Percentiles rank a stretch among this genome's conserved stretches.
These are phyloP conservation scores for Acridotheres tristis DNA, from an alignment of 2,797 vertebrate genomes.

Conservation along the genomic window DNA sequence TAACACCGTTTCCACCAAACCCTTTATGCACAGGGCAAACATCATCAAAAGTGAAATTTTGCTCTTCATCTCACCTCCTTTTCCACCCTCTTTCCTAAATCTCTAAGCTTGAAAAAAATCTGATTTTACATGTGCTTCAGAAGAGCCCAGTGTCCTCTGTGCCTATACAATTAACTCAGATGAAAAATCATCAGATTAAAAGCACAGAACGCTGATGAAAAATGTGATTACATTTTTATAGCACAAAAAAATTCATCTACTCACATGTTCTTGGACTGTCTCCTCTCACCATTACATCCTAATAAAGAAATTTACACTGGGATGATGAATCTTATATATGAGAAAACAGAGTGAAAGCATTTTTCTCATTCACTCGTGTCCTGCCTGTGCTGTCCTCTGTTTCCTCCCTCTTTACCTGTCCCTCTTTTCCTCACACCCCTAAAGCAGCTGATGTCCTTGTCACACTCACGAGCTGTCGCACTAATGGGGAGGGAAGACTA, in stretches of 20 bases:
- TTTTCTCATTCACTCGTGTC: not conserved
- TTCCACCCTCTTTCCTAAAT: not conserved
- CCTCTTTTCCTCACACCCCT: not conserved
- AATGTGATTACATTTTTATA: not conserved
- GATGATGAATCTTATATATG: not conserved
- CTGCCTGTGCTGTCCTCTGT: not conserved
- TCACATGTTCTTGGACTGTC: not conserved
- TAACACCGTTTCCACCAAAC: not conserved
- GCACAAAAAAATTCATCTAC: not conserved
- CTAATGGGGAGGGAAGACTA: not conserved
- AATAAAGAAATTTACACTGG: not conserved
- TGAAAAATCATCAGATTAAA: not conserved
- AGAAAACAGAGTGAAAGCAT: not conserved
- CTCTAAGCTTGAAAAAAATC: not conserved
- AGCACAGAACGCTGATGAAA: not conserved
- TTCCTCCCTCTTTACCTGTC: not conserved
- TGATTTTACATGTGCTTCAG: not conserved
- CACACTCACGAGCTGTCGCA: accelerated
- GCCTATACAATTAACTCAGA: not conserved
- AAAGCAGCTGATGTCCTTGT: not conserved
- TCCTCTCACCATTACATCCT: not conserved
- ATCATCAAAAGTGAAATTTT: not conserved
- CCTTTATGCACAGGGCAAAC: not conserved
- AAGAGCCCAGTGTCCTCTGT: not conserved
- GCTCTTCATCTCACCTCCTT: not conserved